A percentile compares a stretch with the other conserved stretches of the same genome.
Conservation (phyloP, 2,797 vertebrate species). For the Nasua narica region DNA sequence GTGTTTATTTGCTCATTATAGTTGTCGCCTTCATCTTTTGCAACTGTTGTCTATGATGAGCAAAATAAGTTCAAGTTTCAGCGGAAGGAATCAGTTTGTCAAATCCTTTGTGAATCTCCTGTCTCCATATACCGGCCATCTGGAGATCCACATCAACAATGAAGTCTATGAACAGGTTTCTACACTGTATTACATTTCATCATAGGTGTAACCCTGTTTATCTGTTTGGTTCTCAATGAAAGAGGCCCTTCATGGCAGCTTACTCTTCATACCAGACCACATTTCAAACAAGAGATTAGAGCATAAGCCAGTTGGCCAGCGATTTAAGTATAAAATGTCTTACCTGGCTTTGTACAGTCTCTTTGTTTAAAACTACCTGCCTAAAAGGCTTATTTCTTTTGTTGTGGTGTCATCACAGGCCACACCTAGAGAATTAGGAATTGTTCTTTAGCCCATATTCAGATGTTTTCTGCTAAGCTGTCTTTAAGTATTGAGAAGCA, state of each 20-base stretch:
- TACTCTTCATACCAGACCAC: neutral
- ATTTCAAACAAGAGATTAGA: slow-evolving; percentile 46
- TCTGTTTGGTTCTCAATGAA: neutral
- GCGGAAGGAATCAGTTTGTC: neutral
- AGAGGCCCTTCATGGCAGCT: neutral
- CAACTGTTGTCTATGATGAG: slow-evolving; percentile 1
- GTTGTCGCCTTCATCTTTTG: slow-evolving; percentile 13
- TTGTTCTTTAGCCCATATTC: slow-evolving; percentile 69
- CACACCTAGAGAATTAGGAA: slow-evolving; percentile 61
- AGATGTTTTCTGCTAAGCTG: slow-evolving; percentile 36
- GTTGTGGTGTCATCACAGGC: slow-evolving; percentile 53
- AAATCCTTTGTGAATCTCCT: neutral
- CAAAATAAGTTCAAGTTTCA: slow-evolving; percentile 35
- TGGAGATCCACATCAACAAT: neutral
- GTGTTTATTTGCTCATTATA: slow-evolving; percentile 8
- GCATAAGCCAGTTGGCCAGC: slow-evolving; percentile 4
- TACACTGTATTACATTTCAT: neutral
- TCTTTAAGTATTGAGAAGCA: slow-evolving; percentile 19
- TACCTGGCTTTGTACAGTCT: slow-evolving; percentile 53
- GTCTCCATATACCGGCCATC: neutral
- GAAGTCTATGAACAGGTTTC: neutral
- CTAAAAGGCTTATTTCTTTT: slow-evolving; percentile 54
- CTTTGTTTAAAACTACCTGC: slow-evolving; percentile 61
- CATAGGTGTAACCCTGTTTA: neutral
- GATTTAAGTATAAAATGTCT: neutral